Evolutionary conservation across 2,888 invertebrate species (phyloP).

Genomic region (Mythimna albipuncta): DNA sequence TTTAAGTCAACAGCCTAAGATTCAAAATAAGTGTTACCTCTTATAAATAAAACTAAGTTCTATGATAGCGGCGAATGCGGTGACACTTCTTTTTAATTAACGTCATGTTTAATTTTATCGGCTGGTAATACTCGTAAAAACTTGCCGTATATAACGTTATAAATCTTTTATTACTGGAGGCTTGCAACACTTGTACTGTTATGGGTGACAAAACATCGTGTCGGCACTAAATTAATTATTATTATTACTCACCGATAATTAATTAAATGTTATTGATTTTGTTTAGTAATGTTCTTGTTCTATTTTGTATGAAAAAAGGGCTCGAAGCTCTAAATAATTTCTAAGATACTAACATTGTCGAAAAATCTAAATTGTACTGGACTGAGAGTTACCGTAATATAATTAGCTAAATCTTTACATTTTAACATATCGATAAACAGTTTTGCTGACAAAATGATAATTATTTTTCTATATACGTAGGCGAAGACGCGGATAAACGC

Average conservation of each 20-base stretch:
- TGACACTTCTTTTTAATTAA: conserved; percentile 48
- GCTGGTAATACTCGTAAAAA: conserved; percentile 53
- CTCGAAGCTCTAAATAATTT: not conserved
- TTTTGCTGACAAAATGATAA: too few relatives aligned
- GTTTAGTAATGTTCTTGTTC: not conserved
- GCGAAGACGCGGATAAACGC: too few relatives aligned
- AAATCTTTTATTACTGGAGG: conserved; percentile 48
- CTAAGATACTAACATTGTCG: too few relatives aligned
- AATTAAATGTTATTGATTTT: not conserved
- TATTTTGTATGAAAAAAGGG: not conserved
- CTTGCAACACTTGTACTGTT: conserved; percentile 43
- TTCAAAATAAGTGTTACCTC: conserved; percentile 19
- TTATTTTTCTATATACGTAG: too few relatives aligned
- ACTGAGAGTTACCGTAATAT: not conserved
- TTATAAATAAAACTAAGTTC: conserved; percentile 13
- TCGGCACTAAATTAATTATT: conserved; percentile 1
- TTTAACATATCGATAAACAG: too few relatives aligned
- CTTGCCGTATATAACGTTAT: conserved; percentile 30
- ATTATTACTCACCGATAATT: not conserved
- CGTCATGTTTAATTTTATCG: conserved; percentile 48
- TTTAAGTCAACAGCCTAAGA: conserved; percentile 16
- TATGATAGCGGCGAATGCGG: conserved; percentile 11
- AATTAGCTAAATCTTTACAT: not conserved
- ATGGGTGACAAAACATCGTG: conserved; percentile 36
- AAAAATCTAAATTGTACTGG: not conserved